Percentiles rank a stretch among this genome's conserved stretches.
Conservation (phyloP, 2,888 invertebrate genomes). For the Nasonia oneida region DNA sequence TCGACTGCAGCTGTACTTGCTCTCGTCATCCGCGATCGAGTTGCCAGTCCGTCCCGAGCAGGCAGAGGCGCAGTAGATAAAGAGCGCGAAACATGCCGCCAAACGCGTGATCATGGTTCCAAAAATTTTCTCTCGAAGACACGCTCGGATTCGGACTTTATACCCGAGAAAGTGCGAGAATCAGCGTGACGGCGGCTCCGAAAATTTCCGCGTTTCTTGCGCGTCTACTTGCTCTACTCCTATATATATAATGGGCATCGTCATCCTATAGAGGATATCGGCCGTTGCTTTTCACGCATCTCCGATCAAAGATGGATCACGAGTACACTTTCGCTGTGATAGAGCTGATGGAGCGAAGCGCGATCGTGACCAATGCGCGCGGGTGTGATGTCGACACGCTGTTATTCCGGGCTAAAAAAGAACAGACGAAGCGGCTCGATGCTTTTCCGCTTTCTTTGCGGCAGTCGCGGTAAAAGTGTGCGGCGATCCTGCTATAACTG, state of each 20-base stretch:
- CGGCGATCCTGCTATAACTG: no score
- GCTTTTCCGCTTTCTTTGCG: conserved; percentile 21
- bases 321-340: conserved; percentile 38
- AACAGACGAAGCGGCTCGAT: background rate
- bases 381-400: background rate
- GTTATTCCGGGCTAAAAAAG: background rate
- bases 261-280: background rate
- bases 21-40: conserved; percentile 39
- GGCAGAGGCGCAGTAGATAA: background rate
- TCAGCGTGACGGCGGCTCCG: background rate
- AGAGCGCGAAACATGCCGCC: background rate
- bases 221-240: background rate
- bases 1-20: conserved; percentile 58
- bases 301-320: conserved; percentile 20
- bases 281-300: conserved; percentile 35
- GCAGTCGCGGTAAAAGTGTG: conserved; percentile 2
- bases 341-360: background rate
- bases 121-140: background rate
- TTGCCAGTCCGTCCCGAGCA: conserved; percentile 30
- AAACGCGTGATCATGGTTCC: background rate
- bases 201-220: conserved; percentile 49
- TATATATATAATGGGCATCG: background rate
- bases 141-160: conserved; percentile 55
- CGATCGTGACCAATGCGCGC: conserved; percentile 39
- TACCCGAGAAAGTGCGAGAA: conserved; percentile 56